Conservation (phyloP, 2,113 vertebrate genomes). For the Andinoacara biseriatus region DNA sequence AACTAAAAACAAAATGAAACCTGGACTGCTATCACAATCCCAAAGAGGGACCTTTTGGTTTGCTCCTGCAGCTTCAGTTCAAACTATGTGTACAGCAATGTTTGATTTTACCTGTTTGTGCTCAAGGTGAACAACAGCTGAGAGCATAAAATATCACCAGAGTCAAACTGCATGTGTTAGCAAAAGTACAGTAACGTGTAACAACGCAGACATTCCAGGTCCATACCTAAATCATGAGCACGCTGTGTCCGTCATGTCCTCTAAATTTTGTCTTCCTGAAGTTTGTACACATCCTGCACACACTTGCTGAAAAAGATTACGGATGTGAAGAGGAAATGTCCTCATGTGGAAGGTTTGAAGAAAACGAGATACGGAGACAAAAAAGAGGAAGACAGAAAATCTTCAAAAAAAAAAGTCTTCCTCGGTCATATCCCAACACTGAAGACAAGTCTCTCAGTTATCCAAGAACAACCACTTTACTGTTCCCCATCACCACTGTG, state of each 20-base stretch:
- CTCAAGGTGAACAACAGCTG: conserved; percentile 48
- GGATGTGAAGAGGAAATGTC: conserved; percentile 13
- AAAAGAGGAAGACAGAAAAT: conserved; percentile 53
- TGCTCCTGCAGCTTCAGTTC: conserved; percentile 39
- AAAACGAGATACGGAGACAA: conserved; percentile 50
- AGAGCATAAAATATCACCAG: conserved; percentile 27
- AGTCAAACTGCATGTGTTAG: conserved; percentile 24
- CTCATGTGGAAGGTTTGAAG: not conserved
- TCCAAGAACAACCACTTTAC: conserved; percentile 22
- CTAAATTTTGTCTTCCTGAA: conserved; percentile 19
- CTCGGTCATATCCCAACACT: conserved; percentile 8
- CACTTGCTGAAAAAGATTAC: not conserved
- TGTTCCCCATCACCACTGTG: conserved; percentile 10
- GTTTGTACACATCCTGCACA: conserved; percentile 10
- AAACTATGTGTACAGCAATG: conserved; percentile 40
- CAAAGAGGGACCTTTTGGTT: conserved; percentile 27
- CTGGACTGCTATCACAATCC: conserved; percentile 53
- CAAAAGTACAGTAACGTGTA: conserved; percentile 31
- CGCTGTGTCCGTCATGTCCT: conserved; percentile 7
- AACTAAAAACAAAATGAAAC: conserved; percentile 52
- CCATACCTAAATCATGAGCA: conserved; percentile 24
- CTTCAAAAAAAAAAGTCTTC: conserved; percentile 16
- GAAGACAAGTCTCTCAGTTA: conserved; percentile 23
- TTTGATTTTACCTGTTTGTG: conserved; percentile 53
- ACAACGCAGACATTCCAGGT: conserved; percentile 36